Percentiles rank a stretch among this genome's conserved stretches.
phyloP scores from a whole-genome alignment of 2,113 vertebrate genomes.

The Gadus chalcogrammus region DNA sequence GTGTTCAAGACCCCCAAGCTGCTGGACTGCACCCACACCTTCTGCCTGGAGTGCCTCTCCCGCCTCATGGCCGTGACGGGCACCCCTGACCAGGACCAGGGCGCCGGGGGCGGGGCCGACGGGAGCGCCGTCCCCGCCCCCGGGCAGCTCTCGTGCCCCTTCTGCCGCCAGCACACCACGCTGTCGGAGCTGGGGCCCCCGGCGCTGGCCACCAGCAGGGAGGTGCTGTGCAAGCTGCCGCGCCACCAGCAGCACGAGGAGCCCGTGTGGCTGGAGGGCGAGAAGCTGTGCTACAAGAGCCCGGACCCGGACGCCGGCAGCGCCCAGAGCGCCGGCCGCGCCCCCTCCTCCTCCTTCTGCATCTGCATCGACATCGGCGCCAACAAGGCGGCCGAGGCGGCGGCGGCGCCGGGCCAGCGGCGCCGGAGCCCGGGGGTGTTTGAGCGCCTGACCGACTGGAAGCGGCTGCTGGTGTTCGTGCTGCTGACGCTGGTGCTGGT shows the following conservation, averaged over 20 bases:
- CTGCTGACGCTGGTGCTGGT: conserved; percentile 76
- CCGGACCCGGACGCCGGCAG: conserved; percentile 3
- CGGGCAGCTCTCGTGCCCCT: conserved; percentile 79
- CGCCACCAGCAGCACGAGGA: conserved; percentile 78
- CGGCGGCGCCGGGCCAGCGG: accelerated
- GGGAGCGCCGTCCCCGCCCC: no score
- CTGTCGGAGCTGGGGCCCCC: conserved; percentile 82
- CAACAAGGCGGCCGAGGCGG: conserved; percentile 56
- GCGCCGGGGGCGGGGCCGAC: accelerated
- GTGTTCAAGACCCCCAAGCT: conserved; percentile 91
- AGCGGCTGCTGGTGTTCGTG: conserved; percentile 76
- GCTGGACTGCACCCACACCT: conserved; percentile 87
- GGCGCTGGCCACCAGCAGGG: conserved; percentile 78
- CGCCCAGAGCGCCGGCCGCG: conserved; percentile 2
- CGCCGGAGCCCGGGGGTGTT: conserved; percentile 40
- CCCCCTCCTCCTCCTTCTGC: conserved; percentile 59
- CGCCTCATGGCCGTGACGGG: conserved; percentile 77
- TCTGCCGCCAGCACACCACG: conserved; percentile 84
- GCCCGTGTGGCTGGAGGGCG: conserved; percentile 87
- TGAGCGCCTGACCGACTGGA: conserved; percentile 78
- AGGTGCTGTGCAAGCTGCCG: conserved; percentile 83
- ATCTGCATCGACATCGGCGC: conserved; percentile 86
- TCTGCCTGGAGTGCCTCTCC: conserved; percentile 94
- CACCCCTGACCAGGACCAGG: conserved; percentile 41
- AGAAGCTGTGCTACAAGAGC: conserved; percentile 83